Evolutionary conservation across 1,140 invertebrate species (phyloP), one percentile per base, ranked within the genome.

Genomic region (Ooceraea biroi): DNA sequence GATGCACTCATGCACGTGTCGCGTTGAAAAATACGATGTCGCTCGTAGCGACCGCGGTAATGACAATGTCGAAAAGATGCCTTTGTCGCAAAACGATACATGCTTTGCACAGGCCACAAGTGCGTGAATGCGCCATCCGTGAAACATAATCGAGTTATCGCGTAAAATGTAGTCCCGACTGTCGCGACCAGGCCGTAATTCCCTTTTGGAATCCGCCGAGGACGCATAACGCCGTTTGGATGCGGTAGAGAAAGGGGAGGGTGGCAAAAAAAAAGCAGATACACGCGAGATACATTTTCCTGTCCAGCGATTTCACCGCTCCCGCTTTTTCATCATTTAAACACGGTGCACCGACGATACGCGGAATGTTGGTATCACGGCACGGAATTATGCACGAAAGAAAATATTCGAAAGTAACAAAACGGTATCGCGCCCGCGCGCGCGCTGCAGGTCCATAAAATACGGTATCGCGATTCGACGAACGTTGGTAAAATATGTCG

Each of bases 261-360:
- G 52, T 3, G 5, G 4, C 12, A 36, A 63, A 78, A 68, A 69
- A 78, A 71, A 69, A 69, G 19, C n/a, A 19, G n/a, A 8, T 71
- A 80, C 65, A 46, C 76, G 76, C 50, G 76, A 69, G 50, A 71
- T 80, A 46, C 65, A 71, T 80, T 80, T 80, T 80, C 76, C 73
- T 25, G 50, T 58, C 65, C 65, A 41, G 50, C 65, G 76, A 80
- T 80, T 80, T 76, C 50, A 57, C 36, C 36, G 65, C 65, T 71
- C 52, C 50, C 76, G 44, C 65, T 80, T 80, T 78, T 80, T 80
- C 76, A 80, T 80, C 76, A 80, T 80, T 80, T 80, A 71, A 80
- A 69, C 65, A 30, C 10, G 12, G 30, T n/a, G 65, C 41, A n/a
- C 69, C 41, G 44, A 50, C 76, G 65, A 80, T 80, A 80, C 11